phyloP scores from a whole-genome alignment of 2,888 invertebrate genomes.

The Tiliacea aurago region DNA sequence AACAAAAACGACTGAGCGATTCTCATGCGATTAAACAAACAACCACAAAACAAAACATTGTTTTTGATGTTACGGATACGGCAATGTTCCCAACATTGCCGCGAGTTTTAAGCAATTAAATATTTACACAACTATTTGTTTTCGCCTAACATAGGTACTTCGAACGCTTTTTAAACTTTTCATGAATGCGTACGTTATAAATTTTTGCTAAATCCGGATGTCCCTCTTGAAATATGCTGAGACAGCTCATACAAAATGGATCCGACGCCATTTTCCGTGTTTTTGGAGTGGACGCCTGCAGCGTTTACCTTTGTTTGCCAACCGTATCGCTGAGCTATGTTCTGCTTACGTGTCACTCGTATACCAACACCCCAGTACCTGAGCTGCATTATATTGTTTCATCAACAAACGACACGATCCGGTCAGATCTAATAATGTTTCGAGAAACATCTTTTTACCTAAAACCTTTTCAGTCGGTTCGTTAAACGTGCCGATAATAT shows the following conservation, averaged over 20 bases:
- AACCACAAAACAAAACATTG: constrained; percentile 52
- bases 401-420: neutral
- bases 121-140: constrained; percentile 58
- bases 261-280: constrained; percentile 73
- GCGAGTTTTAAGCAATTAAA: constrained; percentile 55
- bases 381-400: constrained; percentile 28
- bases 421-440: constrained; percentile 26
- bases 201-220: constrained; percentile 64
- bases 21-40: constrained; percentile 62
- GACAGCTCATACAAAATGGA: constrained; percentile 80
- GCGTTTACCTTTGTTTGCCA: constrained; percentile 66
- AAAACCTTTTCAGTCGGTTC: constrained; percentile 44
- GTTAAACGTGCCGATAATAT: constrained; percentile 39
- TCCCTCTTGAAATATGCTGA: constrained; percentile 72
- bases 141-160: constrained; percentile 63
- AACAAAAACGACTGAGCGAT: constrained; percentile 51
- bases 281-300: constrained; percentile 69
- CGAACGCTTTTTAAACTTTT: constrained; percentile 73
- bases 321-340: constrained; percentile 54
- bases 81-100: constrained; percentile 22
- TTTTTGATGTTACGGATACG: constrained; percentile 52
- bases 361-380: neutral
- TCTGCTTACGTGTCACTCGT: constrained; percentile 36
- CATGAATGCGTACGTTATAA: constrained; percentile 74
- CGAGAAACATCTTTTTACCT: constrained; percentile 32